Percentiles rank a stretch among this genome's conserved stretches.
phyloP scores from a whole-genome alignment of 2,797 vertebrate species.

The Leptoclinus maculatus region DNA sequence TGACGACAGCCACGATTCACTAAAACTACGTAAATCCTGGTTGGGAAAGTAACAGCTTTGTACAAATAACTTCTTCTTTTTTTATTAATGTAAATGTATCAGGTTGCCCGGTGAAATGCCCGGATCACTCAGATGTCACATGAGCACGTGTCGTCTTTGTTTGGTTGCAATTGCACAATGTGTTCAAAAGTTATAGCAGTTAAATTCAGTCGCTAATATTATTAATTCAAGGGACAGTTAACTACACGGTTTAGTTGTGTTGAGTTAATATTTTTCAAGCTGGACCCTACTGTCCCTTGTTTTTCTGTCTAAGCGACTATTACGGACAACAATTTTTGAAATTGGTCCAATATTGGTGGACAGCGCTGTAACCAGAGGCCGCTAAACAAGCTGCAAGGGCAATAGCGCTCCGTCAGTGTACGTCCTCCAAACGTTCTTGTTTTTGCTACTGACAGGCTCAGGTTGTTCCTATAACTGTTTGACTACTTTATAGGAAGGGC shows the following conservation, averaged over 20 bases:
- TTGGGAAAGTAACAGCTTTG: slow-evolving; percentile 15
- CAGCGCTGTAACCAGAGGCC: too few relatives aligned
- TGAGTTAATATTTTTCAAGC: neutral
- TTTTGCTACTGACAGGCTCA: neutral
- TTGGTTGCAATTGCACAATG: neutral
- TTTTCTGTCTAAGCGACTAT: neutral
- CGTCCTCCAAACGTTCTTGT: neutral
- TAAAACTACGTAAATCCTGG: neutral
- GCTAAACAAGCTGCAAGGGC: too few relatives aligned
- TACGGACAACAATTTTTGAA: too few relatives aligned
- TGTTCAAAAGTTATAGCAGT: neutral
- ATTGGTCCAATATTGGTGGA: too few relatives aligned
- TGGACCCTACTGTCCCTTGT: neutral
- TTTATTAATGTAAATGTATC: neutral
- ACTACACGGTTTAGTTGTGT: neutral
- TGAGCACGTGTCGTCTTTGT: neutral
- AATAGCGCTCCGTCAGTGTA: too few relatives aligned
- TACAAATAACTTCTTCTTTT: neutral
- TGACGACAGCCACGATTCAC: neutral
- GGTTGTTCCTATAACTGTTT: neutral
- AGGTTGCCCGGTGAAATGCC: neutral
- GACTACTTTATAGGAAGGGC: neutral
- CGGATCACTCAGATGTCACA: neutral
- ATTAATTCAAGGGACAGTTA: neutral
- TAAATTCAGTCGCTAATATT: neutral